These are phyloP conservation scores for Urocyon cinereoargenteus DNA, from an alignment of 2,797 vertebrate genomes.

Conservation along the genomic window DNA sequence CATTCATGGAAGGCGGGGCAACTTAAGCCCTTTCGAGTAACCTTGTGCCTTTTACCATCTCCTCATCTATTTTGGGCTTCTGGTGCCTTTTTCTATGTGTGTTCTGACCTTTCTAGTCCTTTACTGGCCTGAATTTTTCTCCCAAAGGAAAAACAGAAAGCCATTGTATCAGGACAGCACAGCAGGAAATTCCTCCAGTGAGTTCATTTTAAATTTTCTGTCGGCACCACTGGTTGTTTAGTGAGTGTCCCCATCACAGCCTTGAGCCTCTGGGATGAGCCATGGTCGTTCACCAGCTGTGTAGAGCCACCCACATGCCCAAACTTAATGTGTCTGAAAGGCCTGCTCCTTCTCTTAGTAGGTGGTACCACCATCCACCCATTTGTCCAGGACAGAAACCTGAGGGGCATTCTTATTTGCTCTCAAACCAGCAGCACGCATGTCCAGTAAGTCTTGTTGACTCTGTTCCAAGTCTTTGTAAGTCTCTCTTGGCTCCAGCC, in stretches of 20 bases:
- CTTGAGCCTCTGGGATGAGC: background rate
- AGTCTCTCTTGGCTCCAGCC: background rate
- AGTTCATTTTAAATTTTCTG: constrained; percentile 45
- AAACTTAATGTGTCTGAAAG: background rate
- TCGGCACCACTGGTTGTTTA: background rate
- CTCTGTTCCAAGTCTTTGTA: background rate
- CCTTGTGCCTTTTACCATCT: background rate
- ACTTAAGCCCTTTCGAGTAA: background rate
- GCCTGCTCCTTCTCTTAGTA: background rate
- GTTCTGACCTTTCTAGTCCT: constrained; percentile 19
- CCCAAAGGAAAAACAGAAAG: background rate
- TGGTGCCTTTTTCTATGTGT: background rate
- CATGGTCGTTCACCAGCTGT: background rate
- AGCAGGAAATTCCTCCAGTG: constrained; percentile 41
- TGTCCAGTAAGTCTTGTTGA: background rate
- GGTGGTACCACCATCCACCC: background rate
- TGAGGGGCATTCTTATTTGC: background rate
- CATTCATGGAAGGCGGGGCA: background rate
- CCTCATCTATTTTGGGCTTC: background rate
- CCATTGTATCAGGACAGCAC: background rate
- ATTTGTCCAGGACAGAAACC: background rate
- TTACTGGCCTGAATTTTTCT: constrained; percentile 34
- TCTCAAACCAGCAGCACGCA: background rate
- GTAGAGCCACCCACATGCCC: background rate
- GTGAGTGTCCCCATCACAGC: background rate